A percentile compares a stretch with the other conserved stretches of the same genome.
Conservation (phyloP, 2,888 invertebrate species). For the Galeopsomyia nigrocyanea region DNA sequence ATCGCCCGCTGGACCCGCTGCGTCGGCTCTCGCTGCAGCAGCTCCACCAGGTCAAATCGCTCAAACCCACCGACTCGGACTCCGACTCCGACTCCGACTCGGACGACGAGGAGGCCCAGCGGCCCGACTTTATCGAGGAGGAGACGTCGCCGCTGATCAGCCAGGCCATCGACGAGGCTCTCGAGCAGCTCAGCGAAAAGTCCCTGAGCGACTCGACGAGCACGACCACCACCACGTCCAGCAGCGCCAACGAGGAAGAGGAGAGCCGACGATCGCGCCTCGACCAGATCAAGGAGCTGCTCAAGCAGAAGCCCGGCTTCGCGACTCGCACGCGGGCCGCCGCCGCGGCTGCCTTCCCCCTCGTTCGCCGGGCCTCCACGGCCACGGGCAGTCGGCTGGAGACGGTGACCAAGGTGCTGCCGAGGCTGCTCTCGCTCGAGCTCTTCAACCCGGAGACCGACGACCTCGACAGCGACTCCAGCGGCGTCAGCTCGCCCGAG, state of each 20-base stretch:
- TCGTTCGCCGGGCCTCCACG: constrained; percentile 78
- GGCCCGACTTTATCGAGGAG: constrained; percentile 26
- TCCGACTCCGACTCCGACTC: constrained; percentile 12
- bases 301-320: constrained; percentile 79
- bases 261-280: constrained; percentile 75
- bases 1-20: background rate
- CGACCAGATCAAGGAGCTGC: constrained; percentile 79
- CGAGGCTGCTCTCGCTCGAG: constrained; percentile 84
- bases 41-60: constrained; percentile 35
- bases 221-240: constrained; percentile 14
- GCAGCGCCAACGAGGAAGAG: constrained; percentile 65
- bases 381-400: constrained; percentile 73
- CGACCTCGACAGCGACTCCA: constrained; percentile 91
- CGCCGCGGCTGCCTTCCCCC: constrained; percentile 74
- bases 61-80: constrained; percentile 9
- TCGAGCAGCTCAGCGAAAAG: constrained; percentile 45
- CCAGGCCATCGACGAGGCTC: constrained; percentile 32
- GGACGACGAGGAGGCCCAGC: constrained; percentile 40
- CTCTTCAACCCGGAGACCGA: constrained; percentile 92
- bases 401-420: constrained; percentile 77
- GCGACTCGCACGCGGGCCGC: constrained; percentile 71
- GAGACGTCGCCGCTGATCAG: constrained; percentile 48
- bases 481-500: constrained; percentile 88
- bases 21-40: constrained; percentile 28
- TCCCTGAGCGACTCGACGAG: constrained; percentile 15